A percentile compares a stretch with the other conserved stretches of the same genome.
Evolutionary conservation across 2,113 vertebrate genomes (phyloP).

Genomic region (Otolemur garnettii): DNA sequence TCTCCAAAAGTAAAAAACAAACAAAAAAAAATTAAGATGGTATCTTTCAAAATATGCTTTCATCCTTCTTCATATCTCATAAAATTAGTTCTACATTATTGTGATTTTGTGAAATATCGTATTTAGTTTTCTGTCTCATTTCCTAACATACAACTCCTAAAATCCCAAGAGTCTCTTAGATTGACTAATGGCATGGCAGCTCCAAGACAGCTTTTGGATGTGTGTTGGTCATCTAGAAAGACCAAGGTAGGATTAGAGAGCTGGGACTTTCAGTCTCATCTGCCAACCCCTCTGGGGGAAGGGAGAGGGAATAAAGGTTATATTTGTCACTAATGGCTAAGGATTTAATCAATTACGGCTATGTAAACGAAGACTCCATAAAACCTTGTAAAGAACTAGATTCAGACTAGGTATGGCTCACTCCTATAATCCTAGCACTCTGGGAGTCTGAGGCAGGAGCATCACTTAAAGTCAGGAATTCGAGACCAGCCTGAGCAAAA

Average conservation of each 20-base stretch:
- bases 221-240: background rate
- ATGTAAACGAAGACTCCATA: background rate
- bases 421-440: too few species aligned
- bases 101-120: background rate
- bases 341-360: background rate
- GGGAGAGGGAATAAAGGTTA: background rate
- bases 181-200: background rate
- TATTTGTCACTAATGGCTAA: background rate
- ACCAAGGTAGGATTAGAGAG: background rate
- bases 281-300: too few species aligned
- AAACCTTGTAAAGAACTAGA: background rate
- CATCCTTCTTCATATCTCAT: background rate
- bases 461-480: too few species aligned
- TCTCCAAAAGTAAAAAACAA: background rate
- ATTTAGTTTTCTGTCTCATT: background rate
- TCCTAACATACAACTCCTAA: background rate
- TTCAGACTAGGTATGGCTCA: background rate
- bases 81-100: background rate
- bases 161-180: background rate
- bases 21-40: background rate
- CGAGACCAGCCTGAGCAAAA: too few species aligned
- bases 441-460: too few species aligned
- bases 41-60: conserved; percentile 37
- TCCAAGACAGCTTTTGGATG: background rate
- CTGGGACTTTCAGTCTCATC: background rate